phyloP scores from a whole-genome alignment of 1,140 invertebrate genomes.

The Drosophila navojoa region DNA sequence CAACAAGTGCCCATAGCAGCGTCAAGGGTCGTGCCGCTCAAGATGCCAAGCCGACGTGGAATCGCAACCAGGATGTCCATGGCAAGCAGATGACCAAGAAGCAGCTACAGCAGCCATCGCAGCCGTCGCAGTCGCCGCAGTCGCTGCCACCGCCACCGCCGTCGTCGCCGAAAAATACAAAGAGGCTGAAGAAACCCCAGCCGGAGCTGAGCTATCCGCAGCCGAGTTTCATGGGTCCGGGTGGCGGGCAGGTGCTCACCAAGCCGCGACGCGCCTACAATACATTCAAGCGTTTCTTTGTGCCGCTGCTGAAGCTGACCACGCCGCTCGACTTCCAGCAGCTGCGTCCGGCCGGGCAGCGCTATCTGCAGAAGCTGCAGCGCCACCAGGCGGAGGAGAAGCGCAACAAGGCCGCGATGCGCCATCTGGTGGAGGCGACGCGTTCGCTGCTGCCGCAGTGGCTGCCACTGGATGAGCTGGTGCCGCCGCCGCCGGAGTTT shows the following conservation, averaged over 20 bases:
- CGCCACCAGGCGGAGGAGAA: not conserved
- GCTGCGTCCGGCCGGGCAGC: slow-evolving; percentile 9
- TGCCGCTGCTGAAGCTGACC: not conserved
- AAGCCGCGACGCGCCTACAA: not conserved
- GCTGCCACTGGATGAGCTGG: slow-evolving; percentile 5
- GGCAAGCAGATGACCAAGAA: not conserved
- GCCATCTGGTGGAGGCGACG: not conserved
- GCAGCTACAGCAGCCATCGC: too few relatives aligned
- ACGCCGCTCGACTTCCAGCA: not conserved
- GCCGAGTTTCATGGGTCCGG: too few relatives aligned
- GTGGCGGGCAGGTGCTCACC: not conserved
- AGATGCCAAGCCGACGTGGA: not conserved
- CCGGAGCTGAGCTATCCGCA: not conserved
- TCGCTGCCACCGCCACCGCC: too few relatives aligned
- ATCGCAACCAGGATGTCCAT: not conserved
- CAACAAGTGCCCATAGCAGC: not conserved
- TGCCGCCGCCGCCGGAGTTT: slow-evolving; percentile 15
- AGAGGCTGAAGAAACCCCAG: not conserved
- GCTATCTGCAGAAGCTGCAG: not conserved
- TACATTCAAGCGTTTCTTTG: not conserved
- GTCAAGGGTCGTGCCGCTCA: too few relatives aligned
- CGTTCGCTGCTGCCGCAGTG: not conserved
- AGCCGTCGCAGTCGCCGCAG: too few relatives aligned
- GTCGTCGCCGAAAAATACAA: not conserved
- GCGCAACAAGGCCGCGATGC: not conserved